phyloP scores from a whole-genome alignment of 2,888 invertebrate species.

The Netelia inedita region DNA sequence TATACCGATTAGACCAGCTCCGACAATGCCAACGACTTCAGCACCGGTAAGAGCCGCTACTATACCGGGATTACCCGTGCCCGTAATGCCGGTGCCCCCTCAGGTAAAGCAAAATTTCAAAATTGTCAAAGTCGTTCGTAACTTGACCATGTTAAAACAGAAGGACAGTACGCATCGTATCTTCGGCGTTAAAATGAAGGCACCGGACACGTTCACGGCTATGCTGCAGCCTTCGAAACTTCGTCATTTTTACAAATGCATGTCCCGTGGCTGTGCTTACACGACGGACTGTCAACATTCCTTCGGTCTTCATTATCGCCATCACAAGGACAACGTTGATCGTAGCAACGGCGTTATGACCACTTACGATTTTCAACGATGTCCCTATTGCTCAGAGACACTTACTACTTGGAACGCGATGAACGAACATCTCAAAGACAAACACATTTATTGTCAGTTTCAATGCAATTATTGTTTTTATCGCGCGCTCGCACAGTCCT shows the following conservation, averaged over 20 bases:
- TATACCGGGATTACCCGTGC: conserved; percentile 39
- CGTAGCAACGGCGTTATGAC: conserved; percentile 79
- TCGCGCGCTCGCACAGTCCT: conserved; percentile 87
- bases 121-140: conserved; percentile 77
- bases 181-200: conserved; percentile 72
- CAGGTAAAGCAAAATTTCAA: conserved; percentile 74
- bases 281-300: conserved; percentile 82
- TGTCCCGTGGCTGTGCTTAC: conserved; percentile 86
- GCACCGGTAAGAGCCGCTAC: conserved; percentile 36
- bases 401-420: conserved; percentile 85
- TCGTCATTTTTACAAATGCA: conserved; percentile 87
- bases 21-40: conserved; percentile 61
- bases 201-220: conserved; percentile 77
- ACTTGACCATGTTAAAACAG: conserved; percentile 66
- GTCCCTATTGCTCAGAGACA: conserved; percentile 87
- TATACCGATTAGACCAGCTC: conserved; percentile 42
- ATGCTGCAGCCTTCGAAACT: conserved; percentile 84
- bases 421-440: conserved; percentile 88
- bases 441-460: conserved; percentile 88
- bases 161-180: conserved; percentile 65
- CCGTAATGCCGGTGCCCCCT: conserved; percentile 37
- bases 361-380: conserved; percentile 86
- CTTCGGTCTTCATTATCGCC: conserved; percentile 84
- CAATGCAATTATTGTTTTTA: conserved; percentile 90
- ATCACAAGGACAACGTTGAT: conserved; percentile 76